A percentile compares a stretch with the other conserved stretches of the same genome.
Conservation (phyloP, 2,113 vertebrate genomes). For the Saccopteryx bilineata region DNA sequence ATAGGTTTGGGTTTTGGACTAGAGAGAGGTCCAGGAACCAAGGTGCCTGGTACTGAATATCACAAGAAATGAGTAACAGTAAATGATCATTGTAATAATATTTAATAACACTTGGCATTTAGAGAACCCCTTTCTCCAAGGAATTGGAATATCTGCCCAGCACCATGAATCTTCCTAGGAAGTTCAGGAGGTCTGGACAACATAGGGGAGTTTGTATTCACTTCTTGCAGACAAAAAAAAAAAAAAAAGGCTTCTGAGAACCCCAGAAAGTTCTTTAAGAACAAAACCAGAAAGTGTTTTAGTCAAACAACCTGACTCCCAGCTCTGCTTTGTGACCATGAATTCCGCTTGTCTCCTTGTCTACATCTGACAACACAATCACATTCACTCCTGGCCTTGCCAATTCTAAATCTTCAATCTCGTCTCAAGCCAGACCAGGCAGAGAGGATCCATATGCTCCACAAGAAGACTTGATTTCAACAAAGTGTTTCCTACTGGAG, state of each 20-base stretch:
- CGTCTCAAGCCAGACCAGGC: not conserved
- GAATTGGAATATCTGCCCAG: slow-evolving; percentile 16
- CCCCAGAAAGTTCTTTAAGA: not conserved
- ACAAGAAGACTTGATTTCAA: not conserved
- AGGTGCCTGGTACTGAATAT: not conserved
- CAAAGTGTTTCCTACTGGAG: not conserved
- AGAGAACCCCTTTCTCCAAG: slow-evolving; percentile 20
- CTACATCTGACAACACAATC: not conserved
- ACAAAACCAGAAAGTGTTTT: not conserved
- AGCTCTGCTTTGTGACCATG: not conserved
- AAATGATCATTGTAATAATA: slow-evolving; percentile 10
- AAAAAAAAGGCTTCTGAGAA: not conserved
- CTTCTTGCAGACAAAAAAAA: not conserved
- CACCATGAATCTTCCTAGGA: not conserved
- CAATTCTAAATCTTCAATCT: not conserved
- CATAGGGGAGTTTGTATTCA: not conserved
- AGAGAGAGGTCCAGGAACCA: not conserved
- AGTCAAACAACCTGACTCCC: not conserved
- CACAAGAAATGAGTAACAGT: not conserved
- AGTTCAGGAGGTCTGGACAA: not conserved
- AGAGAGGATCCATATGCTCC: not conserved
- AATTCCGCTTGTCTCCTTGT: not conserved
- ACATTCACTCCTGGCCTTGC: not conserved
- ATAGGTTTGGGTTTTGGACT: slow-evolving; percentile 33
- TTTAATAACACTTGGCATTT: slow-evolving; percentile 6